Conservation (phyloP, 2,888 invertebrate species). For the Ornithoptera priamus region DNA sequence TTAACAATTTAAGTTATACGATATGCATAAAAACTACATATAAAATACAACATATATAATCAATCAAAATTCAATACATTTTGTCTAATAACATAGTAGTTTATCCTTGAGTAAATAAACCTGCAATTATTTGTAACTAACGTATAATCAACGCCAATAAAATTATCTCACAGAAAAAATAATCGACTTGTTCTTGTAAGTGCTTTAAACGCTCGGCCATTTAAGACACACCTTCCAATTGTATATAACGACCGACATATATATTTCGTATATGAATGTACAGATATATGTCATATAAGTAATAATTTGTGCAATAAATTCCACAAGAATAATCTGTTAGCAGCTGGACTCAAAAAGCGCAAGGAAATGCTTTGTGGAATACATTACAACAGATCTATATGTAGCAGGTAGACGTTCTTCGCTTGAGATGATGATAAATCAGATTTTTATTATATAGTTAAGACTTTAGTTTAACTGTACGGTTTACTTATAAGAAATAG, state of each 20-base stretch:
- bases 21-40: neutral
- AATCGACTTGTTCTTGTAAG: constrained; percentile 4
- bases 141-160: constrained; percentile 24
- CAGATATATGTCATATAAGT: too few relatives aligned
- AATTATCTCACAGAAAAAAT: constrained; percentile 20
- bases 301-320: too few relatives aligned
- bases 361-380: too few relatives aligned
- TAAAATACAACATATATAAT: neutral
- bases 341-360: too few relatives aligned
- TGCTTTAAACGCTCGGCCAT: constrained; percentile 10
- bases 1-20: too few relatives aligned
- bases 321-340: too few relatives aligned
- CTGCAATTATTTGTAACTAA: constrained; percentile 25
- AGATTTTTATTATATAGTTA: too few relatives aligned
- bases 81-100: neutral
- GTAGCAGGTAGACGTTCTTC: too few relatives aligned
- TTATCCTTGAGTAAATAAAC: constrained; percentile 25
- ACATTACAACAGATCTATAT: too few relatives aligned
- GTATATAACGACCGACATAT: constrained; percentile 5
- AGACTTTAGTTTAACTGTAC: too few relatives aligned
- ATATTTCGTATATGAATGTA: neutral
- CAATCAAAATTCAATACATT: neutral
- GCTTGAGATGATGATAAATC: too few relatives aligned
- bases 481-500: too few relatives aligned
- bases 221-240: constrained; percentile 12